Evolutionary conservation across 1,140 invertebrate species (phyloP), one percentile per base, ranked within the genome.

Genomic region (Ceratosolen solmsi): DNA sequence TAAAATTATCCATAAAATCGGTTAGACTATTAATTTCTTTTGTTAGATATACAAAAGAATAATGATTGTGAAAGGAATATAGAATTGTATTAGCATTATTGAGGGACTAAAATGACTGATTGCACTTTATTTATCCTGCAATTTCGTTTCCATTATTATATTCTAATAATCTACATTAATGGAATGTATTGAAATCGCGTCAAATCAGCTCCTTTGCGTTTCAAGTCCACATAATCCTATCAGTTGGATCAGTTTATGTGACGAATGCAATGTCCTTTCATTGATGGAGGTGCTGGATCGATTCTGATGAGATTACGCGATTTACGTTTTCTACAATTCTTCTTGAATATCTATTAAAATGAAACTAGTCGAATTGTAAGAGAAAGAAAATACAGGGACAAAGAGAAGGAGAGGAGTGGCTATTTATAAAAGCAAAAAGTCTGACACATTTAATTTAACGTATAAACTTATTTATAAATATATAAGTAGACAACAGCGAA

Each of bases 141-240:
- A 49, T 49, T 65, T 77, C 36, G 20, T 68, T 51, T 46, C 20
- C 15, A 33, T 56, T 22, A 60, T 72, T 60, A 25, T 41, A 72
- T 79, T 79, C 25, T 70, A 71, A 79, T 71, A 71, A 71, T 71
- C 30, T 27, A 11, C 49, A 79, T 79, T 70, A 33, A 71, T 33
- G 30, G 17, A 71, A 41, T 54, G 22, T 56, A 79, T 70, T 70
- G 63, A 17, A 41, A 36, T 54, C 63, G 63, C 51, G 49, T 58
- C 65, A 73, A 63, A 80, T 82, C 56, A 60, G 41, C 13, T 63
- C 71, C 58, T 85, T 85, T 83, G 73, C 49, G 76, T 83, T 84
- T 82, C 80, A 78, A 83, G 85, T 83, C 77, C 74, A 71, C 82
- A 85, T 85, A 88, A 87, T 86, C 84, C 84, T 78, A 87, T 88